Base-by-base conservation (phyloP, 2,888 invertebrate species). In the Cheilosia vernalis region DNA sequence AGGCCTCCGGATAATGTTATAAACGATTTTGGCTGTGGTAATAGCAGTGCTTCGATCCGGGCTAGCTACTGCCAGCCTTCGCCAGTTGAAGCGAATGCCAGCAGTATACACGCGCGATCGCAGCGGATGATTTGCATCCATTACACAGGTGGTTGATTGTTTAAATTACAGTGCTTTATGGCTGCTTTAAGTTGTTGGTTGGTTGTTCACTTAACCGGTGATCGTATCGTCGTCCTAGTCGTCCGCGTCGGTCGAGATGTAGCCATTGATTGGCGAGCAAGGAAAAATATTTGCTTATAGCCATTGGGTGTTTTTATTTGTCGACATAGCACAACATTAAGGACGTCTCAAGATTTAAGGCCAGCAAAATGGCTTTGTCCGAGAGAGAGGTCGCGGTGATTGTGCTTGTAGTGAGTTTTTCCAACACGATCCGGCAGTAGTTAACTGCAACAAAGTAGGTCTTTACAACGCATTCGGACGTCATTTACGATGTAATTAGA, bases 161-260 rank as follows among this genome's bases (percentile, higher is more conserved):
- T 80, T 64, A 79, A 80, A 84, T 84, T 84, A 70, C 66, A 84
- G 84, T 84, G 79, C 67, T 84, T 84, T 84, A 84, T 84, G 84
- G 84, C 55, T 70, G 55, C 49, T 76, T 79, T 42, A 69, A 79
- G 79, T 64, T 64, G 73, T 47, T 83, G 51, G 63, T 63, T 78
- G 58, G 69, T 58, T 78, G 83, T 83, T 83, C 78, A 67, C 69
- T 69, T 67, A 78, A 44, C 76, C 40, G 47, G 15, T 40, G 51
- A 64, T 76, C 30, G 66, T 61, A 61, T 79, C 79, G 33, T 24
- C 30, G 19, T n/a, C 40, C 42, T 27, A 27, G 27, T 27, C 27
- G 27, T 27, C 27, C 27, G 27, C 27, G 27, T 27, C 27, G 27
- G 40, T 13, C 10, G 51, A 19, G 44, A 21, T 51, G 51, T 42